phyloP scores from a whole-genome alignment of 2,888 invertebrate species.

The Nemurella pictetii region DNA sequence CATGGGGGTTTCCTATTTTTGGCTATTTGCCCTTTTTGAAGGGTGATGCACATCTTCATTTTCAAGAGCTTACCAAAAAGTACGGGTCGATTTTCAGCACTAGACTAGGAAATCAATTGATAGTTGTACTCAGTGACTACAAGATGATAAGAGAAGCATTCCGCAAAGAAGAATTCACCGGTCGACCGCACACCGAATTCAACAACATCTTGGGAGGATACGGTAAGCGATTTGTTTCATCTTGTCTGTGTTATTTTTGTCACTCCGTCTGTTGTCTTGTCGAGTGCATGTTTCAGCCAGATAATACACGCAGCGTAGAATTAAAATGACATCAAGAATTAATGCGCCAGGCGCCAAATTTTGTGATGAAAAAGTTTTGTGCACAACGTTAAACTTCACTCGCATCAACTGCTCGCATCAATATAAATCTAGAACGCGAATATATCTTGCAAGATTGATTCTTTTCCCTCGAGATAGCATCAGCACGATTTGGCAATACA shows the following conservation, averaged over 20 bases:
- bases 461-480: not conserved
- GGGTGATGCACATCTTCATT: conserved; percentile 74
- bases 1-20: conserved; percentile 74
- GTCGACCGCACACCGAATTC: conserved; percentile 83
- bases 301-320: too few relatives aligned
- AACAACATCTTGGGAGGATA: conserved; percentile 85
- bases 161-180: conserved; percentile 83
- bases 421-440: not conserved
- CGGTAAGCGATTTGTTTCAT: conserved; percentile 64
- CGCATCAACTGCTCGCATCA: not conserved
- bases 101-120: conserved; percentile 77
- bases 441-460: not conserved
- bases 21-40: conserved; percentile 83
- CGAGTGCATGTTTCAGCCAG: too few relatives aligned
- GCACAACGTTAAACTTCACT: not conserved
- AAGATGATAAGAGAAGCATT: conserved; percentile 84
- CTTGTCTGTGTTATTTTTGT: not conserved
- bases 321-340: not conserved
- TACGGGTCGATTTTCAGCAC: conserved; percentile 84
- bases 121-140: conserved; percentile 85
- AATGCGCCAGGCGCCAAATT: not conserved
- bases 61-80: conserved; percentile 72
- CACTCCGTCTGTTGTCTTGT: not conserved
- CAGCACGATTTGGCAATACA: not conserved
- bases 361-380: not conserved